Base-by-base conservation (phyloP, 2,888 invertebrate genomes). In the Lasioglossum morio region DNA sequence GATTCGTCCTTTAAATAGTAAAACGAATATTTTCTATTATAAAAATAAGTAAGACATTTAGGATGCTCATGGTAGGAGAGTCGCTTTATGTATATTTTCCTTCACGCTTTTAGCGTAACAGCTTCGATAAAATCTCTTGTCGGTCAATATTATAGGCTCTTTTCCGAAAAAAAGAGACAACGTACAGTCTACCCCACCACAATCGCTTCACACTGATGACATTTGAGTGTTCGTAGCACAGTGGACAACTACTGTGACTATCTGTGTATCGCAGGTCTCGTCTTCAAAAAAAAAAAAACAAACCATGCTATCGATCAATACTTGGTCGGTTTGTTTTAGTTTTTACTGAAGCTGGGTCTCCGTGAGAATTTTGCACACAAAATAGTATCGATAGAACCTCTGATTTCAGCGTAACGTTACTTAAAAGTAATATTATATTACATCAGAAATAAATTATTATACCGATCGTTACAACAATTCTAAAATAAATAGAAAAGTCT, bases 181-280 rank as follows among this genome's bases (percentile, higher is more conserved):
- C 27, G 27, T 16, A 63, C 23, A 57, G 10, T 57, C 63, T 16
- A 30, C 30, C 2, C 63, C 1, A 30, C 63, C 30, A 63, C 30
- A 63, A 63, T 63, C 63, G 30, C 63, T 30, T 63, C 7, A 63
- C 27, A 63, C 63, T 63, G 16, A 63, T 63, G 63, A 63, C 63
- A 30, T 30, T 63, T 63, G 63, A 63, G 16, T 30, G 63, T 63
- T 30, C 63, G 30, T 30, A 30, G 63, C 16, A 16, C 10, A 16
- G 30, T 16, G 16, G 30, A 63, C 63, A 16, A 63, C 30, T 30
- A 16, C 30, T 30, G 57, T n/a, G 30, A 63, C 63, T 63, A 63
- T 27, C 63, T 30, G 30, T 30, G 16, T 63, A 63, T 63, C 63
- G 5, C 63, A 16, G 30, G 63, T 16, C 7, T 16, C 63, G 30